Conservation (phyloP, 1,140 invertebrate species). For the Drosophila miranda region DNA sequence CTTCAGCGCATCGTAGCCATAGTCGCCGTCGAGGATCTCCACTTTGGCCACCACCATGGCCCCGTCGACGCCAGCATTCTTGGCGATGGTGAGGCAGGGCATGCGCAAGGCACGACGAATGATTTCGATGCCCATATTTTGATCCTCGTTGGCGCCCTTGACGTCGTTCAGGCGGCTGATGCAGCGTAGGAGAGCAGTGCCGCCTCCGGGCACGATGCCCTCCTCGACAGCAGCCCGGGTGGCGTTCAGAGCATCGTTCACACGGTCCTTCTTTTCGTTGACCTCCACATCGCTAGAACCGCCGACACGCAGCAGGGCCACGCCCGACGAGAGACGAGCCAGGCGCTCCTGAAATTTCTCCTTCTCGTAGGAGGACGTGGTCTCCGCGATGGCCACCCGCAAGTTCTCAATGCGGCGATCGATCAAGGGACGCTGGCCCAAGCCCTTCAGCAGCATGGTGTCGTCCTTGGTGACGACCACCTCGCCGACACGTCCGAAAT, state of each 20-base stretch:
- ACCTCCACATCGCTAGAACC: conserved; percentile 99
- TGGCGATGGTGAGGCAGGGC: conserved; percentile 97
- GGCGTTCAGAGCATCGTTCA: conserved; percentile 98
- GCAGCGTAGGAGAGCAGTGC: conserved; percentile 96
- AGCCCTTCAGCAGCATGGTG: conserved; percentile 94
- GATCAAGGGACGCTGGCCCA: conserved; percentile 93
- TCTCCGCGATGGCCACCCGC: conserved; percentile 95
- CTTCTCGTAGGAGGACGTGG: conserved; percentile 98
- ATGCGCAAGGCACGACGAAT: conserved; percentile 94
- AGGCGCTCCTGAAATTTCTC: conserved; percentile 98
- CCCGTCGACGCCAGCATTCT: conserved; percentile 98
- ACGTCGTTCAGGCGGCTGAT: conserved; percentile 89
- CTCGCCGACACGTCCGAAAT: conserved; percentile 97
- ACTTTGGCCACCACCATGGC: conserved; percentile 97
- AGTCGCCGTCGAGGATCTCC: conserved; percentile 87
- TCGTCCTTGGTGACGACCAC: conserved; percentile 99
- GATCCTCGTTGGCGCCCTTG: conserved; percentile 91
- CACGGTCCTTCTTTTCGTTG: conserved; percentile 99
- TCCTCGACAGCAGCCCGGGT: conserved; percentile 99
- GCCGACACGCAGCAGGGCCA: conserved; percentile 97
- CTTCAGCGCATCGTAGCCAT: conserved; percentile 98
- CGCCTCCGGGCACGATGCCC: conserved; percentile 99
- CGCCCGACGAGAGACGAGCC: conserved; percentile 95
- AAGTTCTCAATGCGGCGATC: conserved; percentile 94
- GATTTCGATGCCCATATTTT: conserved; percentile 92